Conservation (phyloP, 2,888 invertebrate genomes). For the Iphiclides podalirius region DNA sequence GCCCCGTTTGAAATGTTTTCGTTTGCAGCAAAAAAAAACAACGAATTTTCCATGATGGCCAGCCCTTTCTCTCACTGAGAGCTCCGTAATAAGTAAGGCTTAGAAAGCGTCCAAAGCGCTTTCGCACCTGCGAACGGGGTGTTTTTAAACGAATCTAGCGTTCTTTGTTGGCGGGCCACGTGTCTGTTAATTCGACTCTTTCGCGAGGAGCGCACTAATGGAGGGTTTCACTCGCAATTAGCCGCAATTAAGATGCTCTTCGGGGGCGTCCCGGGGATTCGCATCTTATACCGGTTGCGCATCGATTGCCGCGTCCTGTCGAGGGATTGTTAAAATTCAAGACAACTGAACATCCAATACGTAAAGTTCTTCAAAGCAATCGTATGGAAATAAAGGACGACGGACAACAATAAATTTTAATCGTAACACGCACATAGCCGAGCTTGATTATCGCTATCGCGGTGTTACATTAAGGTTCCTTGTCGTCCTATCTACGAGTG, state of each 20-base stretch:
- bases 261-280: slow-evolving; percentile 44
- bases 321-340: too few species aligned
- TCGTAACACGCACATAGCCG: slow-evolving; percentile 28
- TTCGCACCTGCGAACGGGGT: slow-evolving; percentile 73
- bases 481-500: slow-evolving; percentile 54
- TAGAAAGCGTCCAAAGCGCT: slow-evolving; percentile 64
- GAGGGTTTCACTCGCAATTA: slow-evolving; percentile 74
- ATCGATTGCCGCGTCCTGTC: slow-evolving; percentile 17
- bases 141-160: slow-evolving; percentile 71
- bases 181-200: slow-evolving; percentile 75
- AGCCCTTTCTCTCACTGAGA: not conserved
- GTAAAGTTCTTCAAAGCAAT: too few species aligned
- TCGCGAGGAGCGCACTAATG: slow-evolving; percentile 59
- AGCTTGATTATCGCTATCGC: slow-evolving; percentile 44
- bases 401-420: slow-evolving; percentile 33
- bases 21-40: too few species aligned
- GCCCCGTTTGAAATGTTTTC: too few species aligned
- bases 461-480: slow-evolving; percentile 49
- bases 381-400: slow-evolving; percentile 6
- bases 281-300: slow-evolving; percentile 21
- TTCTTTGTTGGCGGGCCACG: slow-evolving; percentile 57
- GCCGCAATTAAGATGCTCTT: slow-evolving; percentile 71
- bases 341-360: too few species aligned
- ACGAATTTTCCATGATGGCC: too few species aligned
- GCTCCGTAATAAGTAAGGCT: slow-evolving; percentile 34